Evolutionary conservation across 2,797 vertebrate genomes (phyloP).

Genomic region (Synaphobranchus kaupii): DNA sequence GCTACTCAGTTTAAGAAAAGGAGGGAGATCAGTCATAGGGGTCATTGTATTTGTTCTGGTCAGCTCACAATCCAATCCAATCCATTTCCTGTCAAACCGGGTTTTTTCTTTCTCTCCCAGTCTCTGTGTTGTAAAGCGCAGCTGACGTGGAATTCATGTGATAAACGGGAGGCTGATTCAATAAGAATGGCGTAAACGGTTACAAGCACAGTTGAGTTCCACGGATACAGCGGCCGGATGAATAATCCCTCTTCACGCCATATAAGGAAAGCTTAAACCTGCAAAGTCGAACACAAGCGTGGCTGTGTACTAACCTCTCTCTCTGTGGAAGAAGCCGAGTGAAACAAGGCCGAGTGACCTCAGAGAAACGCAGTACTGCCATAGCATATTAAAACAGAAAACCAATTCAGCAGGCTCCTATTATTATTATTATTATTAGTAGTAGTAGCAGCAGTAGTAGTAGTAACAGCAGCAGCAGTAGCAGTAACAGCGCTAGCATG

Average conservation of each 20-base stretch:
- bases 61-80: neutral
- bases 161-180: neutral
- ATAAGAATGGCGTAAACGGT: neutral
- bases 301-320: conserved; percentile 19
- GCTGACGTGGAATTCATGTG: neutral
- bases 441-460: neutral
- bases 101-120: neutral
- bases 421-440: neutral
- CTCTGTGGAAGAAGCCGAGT: neutral
- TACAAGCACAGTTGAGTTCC: neutral
- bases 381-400: neutral
- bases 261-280: conserved; percentile 31
- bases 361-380: neutral
- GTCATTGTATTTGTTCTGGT: neutral
- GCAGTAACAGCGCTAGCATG: neutral
- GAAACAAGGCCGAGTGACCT: conserved; percentile 24
- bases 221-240: conserved; percentile 2
- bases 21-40: neutral
- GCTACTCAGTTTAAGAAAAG: neutral
- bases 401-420: neutral
- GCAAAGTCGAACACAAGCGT: neutral
- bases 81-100: neutral
- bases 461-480: neutral
- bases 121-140: neutral
- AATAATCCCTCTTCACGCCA: conserved; percentile 25